A percentile compares a stretch with the other conserved stretches of the same genome.
phyloP scores from a whole-genome alignment of 2,888 invertebrate genomes.

The Archips xylosteana region DNA sequence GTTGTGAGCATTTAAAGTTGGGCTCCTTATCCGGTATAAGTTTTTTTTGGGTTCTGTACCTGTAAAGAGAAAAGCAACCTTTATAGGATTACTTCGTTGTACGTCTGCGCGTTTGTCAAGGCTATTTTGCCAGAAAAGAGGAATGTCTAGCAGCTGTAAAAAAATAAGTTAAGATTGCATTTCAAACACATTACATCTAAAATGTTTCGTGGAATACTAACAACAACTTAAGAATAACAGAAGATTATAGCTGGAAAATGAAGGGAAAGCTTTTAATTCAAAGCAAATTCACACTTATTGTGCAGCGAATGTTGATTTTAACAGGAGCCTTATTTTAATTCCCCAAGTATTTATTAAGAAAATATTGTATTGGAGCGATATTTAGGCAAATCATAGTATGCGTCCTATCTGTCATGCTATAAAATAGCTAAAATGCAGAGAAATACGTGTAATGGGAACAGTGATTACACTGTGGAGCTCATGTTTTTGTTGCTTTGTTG shows the following conservation, averaged over 20 bases:
- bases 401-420: not conserved
- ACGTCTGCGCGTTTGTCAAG: no score
- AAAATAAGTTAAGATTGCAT: no score
- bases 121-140: no score
- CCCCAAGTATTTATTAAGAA: not conserved
- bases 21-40: no score
- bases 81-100: no score
- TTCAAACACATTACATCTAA: no score
- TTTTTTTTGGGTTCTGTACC: no score
- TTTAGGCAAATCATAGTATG: not conserved
- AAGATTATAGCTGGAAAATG: no score
- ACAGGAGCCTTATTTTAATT: not conserved
- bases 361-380: conserved; percentile 2
- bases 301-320: not conserved
- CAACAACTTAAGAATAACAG: not conserved
- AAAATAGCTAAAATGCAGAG: not conserved
- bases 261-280: not conserved
- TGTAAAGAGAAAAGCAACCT: not conserved
- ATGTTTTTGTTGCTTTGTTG: conserved; percentile 8
- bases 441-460: conserved; percentile 4
- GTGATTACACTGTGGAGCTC: not conserved
- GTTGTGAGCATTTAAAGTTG: no score
- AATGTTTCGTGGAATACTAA: not conserved
- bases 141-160: no score
- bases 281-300: not conserved